These are phyloP conservation scores for Slavum lentiscoides DNA, from an alignment of 2,888 invertebrate genomes.

Conservation along the genomic window DNA sequence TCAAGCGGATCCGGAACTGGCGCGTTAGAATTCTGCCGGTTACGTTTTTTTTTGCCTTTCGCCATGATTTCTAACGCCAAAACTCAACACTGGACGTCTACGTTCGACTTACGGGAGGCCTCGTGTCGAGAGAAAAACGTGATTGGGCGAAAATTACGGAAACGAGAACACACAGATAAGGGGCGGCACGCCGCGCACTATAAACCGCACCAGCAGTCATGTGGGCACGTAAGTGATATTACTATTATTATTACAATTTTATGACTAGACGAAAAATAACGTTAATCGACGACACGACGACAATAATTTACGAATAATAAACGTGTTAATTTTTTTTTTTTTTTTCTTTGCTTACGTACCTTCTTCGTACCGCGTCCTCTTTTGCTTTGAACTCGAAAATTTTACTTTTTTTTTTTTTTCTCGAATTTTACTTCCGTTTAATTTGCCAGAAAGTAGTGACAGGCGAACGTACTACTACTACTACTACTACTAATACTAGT, in stretches of 20 bases:
- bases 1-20: conserved; percentile 42
- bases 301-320: background rate
- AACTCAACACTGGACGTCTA: conserved; percentile 53
- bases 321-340: too few species aligned
- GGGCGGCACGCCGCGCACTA: background rate
- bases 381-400: too few species aligned
- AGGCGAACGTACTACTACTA: too few species aligned
- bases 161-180: conserved; percentile 11
- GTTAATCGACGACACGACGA: background rate
- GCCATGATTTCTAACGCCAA: conserved; percentile 38
- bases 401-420: background rate
- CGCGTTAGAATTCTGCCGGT: conserved; percentile 45
- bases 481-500: too few species aligned
- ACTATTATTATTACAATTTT: background rate
- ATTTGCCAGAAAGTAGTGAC: too few species aligned
- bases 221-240: background rate
- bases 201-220: background rate
- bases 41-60: conserved; percentile 51
- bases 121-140: conserved; percentile 38
- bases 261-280: conserved; percentile 3
- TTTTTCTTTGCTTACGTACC: background rate
- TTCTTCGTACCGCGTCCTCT: background rate
- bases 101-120: background rate
- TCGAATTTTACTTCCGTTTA: background rate
- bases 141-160: conserved; percentile 43